A percentile compares a stretch with the other conserved stretches of the same genome.
Conservation (phyloP, 2,888 invertebrate genomes). For the Lasioglossum malachurum region DNA sequence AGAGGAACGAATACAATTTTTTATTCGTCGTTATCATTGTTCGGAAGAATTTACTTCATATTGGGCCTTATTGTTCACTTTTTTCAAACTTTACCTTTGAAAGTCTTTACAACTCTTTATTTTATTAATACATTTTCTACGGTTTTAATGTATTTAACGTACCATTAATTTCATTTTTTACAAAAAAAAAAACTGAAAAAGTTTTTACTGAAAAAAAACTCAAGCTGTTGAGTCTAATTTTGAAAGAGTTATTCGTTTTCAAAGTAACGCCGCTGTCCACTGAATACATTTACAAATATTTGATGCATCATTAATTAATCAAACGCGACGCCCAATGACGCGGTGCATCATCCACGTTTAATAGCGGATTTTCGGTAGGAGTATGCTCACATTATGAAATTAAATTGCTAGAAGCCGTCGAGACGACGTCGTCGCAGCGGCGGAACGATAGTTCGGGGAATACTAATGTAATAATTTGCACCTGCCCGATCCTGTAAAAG, state of each 20-base stretch:
- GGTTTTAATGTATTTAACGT: not conserved
- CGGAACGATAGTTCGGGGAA: slow-evolving; percentile 15
- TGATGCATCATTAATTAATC: not conserved
- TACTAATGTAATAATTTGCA: slow-evolving; percentile 39
- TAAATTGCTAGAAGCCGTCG: not conserved
- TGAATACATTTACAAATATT: not conserved
- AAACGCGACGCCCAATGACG: not conserved
- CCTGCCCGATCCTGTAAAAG: slow-evolving; percentile 27
- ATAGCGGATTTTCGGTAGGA: not conserved
- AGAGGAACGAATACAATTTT: too few relatives aligned
- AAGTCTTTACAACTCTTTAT: too few relatives aligned
- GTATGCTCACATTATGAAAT: not conserved
- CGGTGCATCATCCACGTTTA: not conserved
- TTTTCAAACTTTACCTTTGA: too few relatives aligned
- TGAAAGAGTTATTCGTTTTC: too few relatives aligned
- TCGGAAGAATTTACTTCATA: not conserved
- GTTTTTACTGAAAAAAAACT: too few relatives aligned
- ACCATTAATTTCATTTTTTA: not conserved
- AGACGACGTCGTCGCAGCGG: not conserved
- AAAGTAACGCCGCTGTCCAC: not conserved
- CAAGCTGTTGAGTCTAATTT: too few relatives aligned
- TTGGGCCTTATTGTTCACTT: too few relatives aligned
- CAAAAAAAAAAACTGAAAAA: too few relatives aligned
- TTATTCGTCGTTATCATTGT: too few relatives aligned
- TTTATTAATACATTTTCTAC: not conserved